A percentile compares a stretch with the other conserved stretches of the same genome.
phyloP scores from a whole-genome alignment of 1,140 invertebrate genomes.

The Cardiocondyla obscurior region DNA sequence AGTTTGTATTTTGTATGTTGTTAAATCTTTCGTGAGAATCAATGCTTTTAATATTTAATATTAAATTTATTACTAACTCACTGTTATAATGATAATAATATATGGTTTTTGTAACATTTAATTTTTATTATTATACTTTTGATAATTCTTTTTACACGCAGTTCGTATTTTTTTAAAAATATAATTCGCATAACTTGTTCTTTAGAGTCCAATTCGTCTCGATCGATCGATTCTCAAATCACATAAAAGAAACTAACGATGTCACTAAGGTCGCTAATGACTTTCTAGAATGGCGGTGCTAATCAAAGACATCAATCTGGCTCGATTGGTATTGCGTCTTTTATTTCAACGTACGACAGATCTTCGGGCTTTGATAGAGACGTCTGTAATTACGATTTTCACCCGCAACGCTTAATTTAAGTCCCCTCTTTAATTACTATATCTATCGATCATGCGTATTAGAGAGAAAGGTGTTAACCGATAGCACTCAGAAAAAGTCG shows the following conservation, averaged over 20 bases:
- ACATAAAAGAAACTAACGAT: constrained; percentile 8
- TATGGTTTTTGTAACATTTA: neutral
- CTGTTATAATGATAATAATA: no score
- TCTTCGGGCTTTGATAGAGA: neutral
- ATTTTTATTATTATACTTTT: neutral
- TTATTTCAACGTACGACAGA: neutral
- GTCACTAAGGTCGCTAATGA: neutral
- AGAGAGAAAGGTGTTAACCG: constrained; percentile 20
- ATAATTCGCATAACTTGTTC: neutral
- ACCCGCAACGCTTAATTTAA: neutral
- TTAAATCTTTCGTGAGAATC: constrained; percentile 14
- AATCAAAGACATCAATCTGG: constrained; percentile 26
- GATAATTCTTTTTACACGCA: neutral
- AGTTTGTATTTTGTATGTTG: neutral
- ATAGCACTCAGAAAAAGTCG: neutral
- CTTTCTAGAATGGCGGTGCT: neutral
- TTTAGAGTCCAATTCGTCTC: neutral
- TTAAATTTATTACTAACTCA: neutral
- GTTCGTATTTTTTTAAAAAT: neutral
- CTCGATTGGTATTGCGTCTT: neutral
- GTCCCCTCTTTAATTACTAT: constrained; percentile 34
- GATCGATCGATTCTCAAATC: constrained; percentile 1
- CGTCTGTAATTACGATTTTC: constrained; percentile 40
- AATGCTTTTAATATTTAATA: neutral
- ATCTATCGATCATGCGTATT: constrained; percentile 15